These are phyloP conservation scores for Eupithecia pulchellata DNA, from an alignment of 2,888 invertebrate genomes.

Conservation along the genomic window DNA sequence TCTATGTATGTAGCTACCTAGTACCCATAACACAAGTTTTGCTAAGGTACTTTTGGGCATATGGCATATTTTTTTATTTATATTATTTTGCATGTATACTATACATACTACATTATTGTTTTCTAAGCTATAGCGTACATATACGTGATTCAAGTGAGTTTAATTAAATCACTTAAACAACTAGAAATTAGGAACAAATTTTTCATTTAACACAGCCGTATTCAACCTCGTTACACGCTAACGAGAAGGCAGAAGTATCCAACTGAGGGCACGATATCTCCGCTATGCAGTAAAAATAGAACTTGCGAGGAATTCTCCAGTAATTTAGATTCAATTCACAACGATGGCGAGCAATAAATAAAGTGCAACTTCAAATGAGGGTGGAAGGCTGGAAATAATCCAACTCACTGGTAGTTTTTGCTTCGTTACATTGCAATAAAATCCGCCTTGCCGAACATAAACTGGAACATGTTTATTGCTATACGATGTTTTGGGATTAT, in stretches of 20 bases:
- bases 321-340: slow-evolving; percentile 79
- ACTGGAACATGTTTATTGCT: slow-evolving; percentile 46
- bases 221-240: slow-evolving; percentile 8
- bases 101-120: too few species aligned
- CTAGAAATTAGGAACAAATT: neutral
- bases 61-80: too few species aligned
- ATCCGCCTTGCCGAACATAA: slow-evolving; percentile 55
- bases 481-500: slow-evolving; percentile 25
- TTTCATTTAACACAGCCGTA: neutral
- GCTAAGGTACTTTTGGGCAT: too few species aligned
- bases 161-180: too few species aligned
- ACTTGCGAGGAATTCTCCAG: slow-evolving; percentile 63
- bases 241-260: slow-evolving; percentile 19
- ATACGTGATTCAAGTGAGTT: too few species aligned
- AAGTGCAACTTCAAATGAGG: slow-evolving; percentile 76
- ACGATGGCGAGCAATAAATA: slow-evolving; percentile 73
- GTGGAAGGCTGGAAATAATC: slow-evolving; percentile 74
- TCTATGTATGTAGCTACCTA: too few species aligned
- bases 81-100: too few species aligned
- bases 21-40: too few species aligned
- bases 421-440: slow-evolving; percentile 68
- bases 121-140: too few species aligned
- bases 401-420: slow-evolving; percentile 69
- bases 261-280: slow-evolving; percentile 43
- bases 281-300: slow-evolving; percentile 51